Conservation (phyloP, 2,113 vertebrate species). For the Onychostruthus taczanowskii region DNA sequence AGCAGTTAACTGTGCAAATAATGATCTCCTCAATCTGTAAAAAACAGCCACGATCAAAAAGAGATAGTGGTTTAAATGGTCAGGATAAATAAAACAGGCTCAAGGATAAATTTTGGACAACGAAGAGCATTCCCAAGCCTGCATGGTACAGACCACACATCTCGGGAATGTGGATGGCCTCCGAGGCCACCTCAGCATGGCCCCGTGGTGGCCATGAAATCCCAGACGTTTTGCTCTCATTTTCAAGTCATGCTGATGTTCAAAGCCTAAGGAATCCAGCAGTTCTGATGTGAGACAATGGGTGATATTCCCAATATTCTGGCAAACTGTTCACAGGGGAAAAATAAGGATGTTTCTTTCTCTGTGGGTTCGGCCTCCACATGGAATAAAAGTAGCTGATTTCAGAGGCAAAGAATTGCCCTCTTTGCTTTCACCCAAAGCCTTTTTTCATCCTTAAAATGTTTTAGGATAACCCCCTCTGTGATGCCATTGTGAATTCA, state of each 20-base stretch:
- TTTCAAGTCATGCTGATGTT: not conserved
- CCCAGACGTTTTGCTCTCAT: not conserved
- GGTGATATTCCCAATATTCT: not conserved
- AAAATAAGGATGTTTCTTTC: not conserved
- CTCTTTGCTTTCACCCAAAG: not conserved
- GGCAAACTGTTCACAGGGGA: not conserved
- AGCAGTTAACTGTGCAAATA: not conserved
- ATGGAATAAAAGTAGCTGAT: not conserved
- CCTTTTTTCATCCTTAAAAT: not conserved
- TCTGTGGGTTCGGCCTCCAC: not conserved
- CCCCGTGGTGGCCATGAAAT: not conserved
- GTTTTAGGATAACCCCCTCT: not conserved
- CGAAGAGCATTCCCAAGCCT: conserved; percentile 25
- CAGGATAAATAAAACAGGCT: not conserved
- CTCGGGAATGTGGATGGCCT: not conserved
- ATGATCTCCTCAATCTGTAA: conserved; percentile 19
- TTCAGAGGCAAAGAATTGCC: not conserved
- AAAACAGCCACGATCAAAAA: not conserved
- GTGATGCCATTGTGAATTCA: not conserved
- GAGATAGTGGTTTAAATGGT: conserved; percentile 25
- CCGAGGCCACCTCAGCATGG: not conserved
- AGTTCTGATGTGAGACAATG: not conserved
- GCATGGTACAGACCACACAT: conserved; percentile 29
- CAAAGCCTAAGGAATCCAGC: not conserved
- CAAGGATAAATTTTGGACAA: not conserved